Evolutionary conservation across 2,888 invertebrate species (phyloP), one percentile per base, ranked within the genome.

Genomic region (Parascotia fuliginaria): DNA sequence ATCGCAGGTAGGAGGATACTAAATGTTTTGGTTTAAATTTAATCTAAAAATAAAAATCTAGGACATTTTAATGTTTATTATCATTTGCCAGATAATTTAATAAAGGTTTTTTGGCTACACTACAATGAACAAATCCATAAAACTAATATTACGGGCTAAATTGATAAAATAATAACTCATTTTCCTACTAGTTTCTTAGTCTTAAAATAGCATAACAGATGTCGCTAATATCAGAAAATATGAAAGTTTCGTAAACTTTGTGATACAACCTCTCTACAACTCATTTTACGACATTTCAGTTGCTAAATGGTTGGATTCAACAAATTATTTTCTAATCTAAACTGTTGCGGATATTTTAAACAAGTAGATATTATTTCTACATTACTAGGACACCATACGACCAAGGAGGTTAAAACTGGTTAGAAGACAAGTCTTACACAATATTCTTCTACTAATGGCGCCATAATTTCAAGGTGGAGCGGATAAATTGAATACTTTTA

Each of bases 321-420:
- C 16, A 19, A 19, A 12, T 11, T 36, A 34, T 36, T 19, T 36
- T 24, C 1, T 36, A 36, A 19, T 32, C 32, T 32, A 34, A 29
- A 27, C 11, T 33, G 45, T 22, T 45, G 32, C 28, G 46, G 33
- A 39, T 45, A 40, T 40, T 41, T 42, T 38, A 38, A 49, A 43
- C 38, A 27, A 31, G n/a, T 34, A 50, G 43, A 15, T 40, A 50
- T 42, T 48, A 24, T 44, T 43, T 37, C 50, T 12, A 24, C 6
- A 48, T 7, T 56, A 64, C 53, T 29, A 50, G 60, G 47, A 5
- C 9, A 12, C 5, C 41, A 60, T 48, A 61, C 13, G 2, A 16
- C 0, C 6, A 19, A 34, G 15, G 9, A 38, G 34, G 22, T 29
- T 22, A 1, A 2, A 29, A 13, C 0, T n/a, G 31, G 7, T n/a